These are phyloP conservation scores for Pseudomyrmex sp. DNA, from an alignment of 1,140 invertebrate species.

Conservation along the genomic window DNA sequence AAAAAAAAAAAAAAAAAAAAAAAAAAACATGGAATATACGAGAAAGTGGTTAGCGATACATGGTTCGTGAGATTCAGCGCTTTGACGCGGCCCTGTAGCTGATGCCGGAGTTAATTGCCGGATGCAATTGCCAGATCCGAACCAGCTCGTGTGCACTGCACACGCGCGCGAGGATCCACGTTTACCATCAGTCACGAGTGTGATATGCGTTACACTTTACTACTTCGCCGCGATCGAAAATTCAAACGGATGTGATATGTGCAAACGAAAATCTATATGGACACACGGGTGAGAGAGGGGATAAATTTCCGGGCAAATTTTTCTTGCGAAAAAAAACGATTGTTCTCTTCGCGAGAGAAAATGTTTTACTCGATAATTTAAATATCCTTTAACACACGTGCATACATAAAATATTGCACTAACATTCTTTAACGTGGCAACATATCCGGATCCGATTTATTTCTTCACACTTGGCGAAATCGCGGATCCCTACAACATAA, in stretches of 20 bases:
- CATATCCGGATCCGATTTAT: not conserved
- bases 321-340: too few relatives aligned
- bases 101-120: constrained; percentile 53
- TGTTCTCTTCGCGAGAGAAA: too few relatives aligned
- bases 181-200: constrained; percentile 20
- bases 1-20: not conserved
- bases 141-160: not conserved
- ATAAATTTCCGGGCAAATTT: too few relatives aligned
- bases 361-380: too few relatives aligned
- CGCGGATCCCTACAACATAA: constrained; percentile 36
- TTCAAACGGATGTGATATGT: not conserved
- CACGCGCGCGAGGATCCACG: not conserved
- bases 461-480: constrained; percentile 3
- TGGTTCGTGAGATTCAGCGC: constrained; percentile 15
- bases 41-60: constrained; percentile 28
- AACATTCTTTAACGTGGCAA: not conserved
- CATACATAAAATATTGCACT: too few relatives aligned
- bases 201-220: constrained; percentile 11
- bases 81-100: constrained; percentile 30
- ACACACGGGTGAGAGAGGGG: too few relatives aligned
- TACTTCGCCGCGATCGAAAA: not conserved
- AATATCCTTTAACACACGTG: too few relatives aligned
- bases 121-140: constrained; percentile 51
- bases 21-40: not conserved
- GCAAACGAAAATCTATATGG: too few relatives aligned